A percentile compares a stretch with the other conserved stretches of the same genome.
Evolutionary conservation across 2,888 invertebrate genomes (phyloP).

Genomic region (Lochmaea capreae): DNA sequence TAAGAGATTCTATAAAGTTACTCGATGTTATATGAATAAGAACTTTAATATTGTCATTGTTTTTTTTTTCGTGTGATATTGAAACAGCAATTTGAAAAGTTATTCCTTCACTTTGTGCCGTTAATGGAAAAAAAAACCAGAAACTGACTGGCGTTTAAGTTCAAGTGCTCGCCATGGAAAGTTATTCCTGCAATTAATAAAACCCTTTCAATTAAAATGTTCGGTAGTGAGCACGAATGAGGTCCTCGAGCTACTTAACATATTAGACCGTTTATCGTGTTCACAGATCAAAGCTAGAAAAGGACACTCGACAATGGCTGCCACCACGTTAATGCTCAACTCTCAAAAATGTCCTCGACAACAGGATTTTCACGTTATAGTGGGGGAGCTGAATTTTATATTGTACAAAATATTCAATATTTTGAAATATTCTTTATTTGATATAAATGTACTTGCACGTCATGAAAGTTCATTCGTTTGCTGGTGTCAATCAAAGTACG

Average conservation of each 20-base stretch:
- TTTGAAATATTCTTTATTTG: no score
- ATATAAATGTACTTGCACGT: no score
- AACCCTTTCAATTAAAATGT: slow-evolving; percentile 53
- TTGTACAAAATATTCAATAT: neutral
- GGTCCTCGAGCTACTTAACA: slow-evolving; percentile 52
- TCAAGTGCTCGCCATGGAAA: slow-evolving; percentile 44
- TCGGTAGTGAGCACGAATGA: slow-evolving; percentile 47
- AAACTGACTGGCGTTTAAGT: slow-evolving; percentile 37
- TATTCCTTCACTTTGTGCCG: slow-evolving; percentile 11
- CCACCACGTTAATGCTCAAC: slow-evolving; percentile 26
- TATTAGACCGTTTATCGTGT: slow-evolving; percentile 53
- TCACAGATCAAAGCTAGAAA: slow-evolving; percentile 47
- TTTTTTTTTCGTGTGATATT: no score
- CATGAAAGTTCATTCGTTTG: no score
- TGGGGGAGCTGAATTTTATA: neutral
- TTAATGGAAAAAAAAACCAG: slow-evolving; percentile 6
- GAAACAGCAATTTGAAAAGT: neutral
- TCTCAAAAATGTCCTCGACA: slow-evolving; percentile 24
- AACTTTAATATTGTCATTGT: no score
- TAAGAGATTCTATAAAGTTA: no score
- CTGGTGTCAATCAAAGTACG: no score
- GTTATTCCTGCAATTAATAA: slow-evolving; percentile 54
- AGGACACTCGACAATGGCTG: slow-evolving; percentile 49
- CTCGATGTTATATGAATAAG: no score
- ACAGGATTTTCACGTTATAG: slow-evolving; percentile 18